Evolutionary conservation across 2,113 vertebrate genomes (phyloP), one percentile per base, ranked within the genome.

Genomic region (Carollia perspicillata): DNA sequence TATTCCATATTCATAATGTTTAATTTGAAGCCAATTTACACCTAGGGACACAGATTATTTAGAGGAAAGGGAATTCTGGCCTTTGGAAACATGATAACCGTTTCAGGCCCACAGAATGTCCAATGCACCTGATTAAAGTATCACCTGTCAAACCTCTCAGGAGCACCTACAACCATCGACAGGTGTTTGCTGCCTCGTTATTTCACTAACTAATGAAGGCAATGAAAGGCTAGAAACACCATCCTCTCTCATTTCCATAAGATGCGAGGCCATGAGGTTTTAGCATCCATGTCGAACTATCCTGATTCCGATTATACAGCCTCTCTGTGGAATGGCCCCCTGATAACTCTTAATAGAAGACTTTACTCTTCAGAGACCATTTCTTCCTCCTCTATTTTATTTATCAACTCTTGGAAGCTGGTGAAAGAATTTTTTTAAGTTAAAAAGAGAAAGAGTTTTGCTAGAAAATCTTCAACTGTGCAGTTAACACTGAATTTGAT

Each of bases 401-500:
- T 95, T 92, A 90, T 84, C 96, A 95, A 79, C 83, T 13, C 80
- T 90, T 84, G 89, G 69, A 97, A 93, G 90, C 87, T 78, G 40
- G 69, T 55, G 22, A 89, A 91, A 81, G 63, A 69, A 80, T 97
- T 92, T 96, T 96, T 96, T 97, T 91, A 92, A 97, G 92, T 96
- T 97, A 93, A 92, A 94, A 96, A 97, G 89, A 95, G 92, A 96
- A 92, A 96, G 94, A 95, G 75, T 92, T 97, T 97, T 97, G 90
- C 93, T 97, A 96, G 85, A 97, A 97, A 97, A 93, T 97, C 92
- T 78, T 96, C 78, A 97, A 96, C 95, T 93, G 94, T 86, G 85
- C 90, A 95, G 94, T 97, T 97, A 95, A 94, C 97, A 96, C 94
- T 97, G 96, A 96, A 97, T 97, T 92, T 92, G 90, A 97, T 97